Base-by-base conservation (phyloP, 2,888 invertebrate genomes). In the Amaurobius ferox region DNA sequence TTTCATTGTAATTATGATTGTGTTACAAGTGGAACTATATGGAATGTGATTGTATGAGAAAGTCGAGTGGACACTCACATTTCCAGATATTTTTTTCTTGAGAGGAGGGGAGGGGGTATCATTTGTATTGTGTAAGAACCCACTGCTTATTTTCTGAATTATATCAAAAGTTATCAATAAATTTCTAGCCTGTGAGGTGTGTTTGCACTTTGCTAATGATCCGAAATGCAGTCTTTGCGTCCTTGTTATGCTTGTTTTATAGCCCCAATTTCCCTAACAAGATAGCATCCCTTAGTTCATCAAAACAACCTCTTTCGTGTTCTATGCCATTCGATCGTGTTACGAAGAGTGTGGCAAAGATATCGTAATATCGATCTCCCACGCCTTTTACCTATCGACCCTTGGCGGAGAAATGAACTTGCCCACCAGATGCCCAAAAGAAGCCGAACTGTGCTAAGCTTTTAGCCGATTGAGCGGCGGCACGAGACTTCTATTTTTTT, bases 341-440 rank as follows among this genome's bases (percentile, higher is more conserved):
- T 7, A 64, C 29, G 19, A n/a, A 67, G 39, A 67, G 67, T 6
- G 39, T 23, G 62, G 23, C 5, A 29, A 23, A 67, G 30, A 35
- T 67, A 35, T 26, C 39, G n/a, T 19, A 64, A 55, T 81, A 74
- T 81, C 81, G 81, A 81, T 81, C 70, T 55, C 61, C 39, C 13
- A 32, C 64, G 30, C 30, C 48, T 62, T 70, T 19, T 29, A 7
- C 28, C 29, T 40, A 0, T 39, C 39, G 19, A 35, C 76, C 74
- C 70, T 55, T 11, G 44, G 13, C 29, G 2, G 40, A n/a, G 23
- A 64, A 81, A 35, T 81, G 76, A 40, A 30, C 40, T 40, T 70
- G 81, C 44, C 81, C 67, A 30, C 81, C 81, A 81, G 74, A 81
- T 81, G 81, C 76, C 68, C 81, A 40, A 72, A 79, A 72, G 79